These are phyloP conservation scores for Egretta garzetta DNA, from an alignment of 2,113 vertebrate genomes.

Conservation along the genomic window DNA sequence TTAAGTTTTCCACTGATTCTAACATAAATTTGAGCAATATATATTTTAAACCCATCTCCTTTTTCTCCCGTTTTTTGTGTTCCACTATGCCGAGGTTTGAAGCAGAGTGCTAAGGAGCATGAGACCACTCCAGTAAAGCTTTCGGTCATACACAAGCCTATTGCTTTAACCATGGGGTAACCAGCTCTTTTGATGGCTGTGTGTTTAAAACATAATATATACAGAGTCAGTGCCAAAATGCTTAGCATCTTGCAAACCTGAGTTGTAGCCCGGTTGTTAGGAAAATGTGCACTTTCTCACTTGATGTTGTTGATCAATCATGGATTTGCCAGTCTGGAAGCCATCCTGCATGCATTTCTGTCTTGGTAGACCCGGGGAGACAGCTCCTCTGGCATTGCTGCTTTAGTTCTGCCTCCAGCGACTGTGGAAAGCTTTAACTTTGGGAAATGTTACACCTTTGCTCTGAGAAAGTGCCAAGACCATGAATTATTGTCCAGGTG, in stretches of 20 bases:
- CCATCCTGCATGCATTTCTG: background rate
- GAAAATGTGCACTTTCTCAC: background rate
- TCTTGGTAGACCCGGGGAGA: background rate
- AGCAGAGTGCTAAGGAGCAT: background rate
- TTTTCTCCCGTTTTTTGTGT: background rate
- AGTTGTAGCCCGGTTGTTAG: background rate
- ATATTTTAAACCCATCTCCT: background rate
- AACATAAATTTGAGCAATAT: background rate
- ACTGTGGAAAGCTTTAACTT: background rate
- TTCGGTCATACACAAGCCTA: background rate
- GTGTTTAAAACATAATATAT: background rate
- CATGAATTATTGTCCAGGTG: background rate
- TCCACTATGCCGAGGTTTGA: background rate
- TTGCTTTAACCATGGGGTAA: background rate
- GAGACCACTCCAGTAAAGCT: background rate
- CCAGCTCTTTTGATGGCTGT: background rate
- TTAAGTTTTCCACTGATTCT: background rate
- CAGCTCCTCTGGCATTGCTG: background rate
- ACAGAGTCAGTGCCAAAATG: background rate
- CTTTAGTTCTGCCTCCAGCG: background rate
- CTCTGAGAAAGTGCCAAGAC: background rate
- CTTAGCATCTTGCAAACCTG: background rate
- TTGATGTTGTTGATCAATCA: background rate
- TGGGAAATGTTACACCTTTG: background rate
- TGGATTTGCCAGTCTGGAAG: background rate